Evolutionary conservation across 2,888 invertebrate species (phyloP).

Genomic region (Entomobrya proxima): DNA sequence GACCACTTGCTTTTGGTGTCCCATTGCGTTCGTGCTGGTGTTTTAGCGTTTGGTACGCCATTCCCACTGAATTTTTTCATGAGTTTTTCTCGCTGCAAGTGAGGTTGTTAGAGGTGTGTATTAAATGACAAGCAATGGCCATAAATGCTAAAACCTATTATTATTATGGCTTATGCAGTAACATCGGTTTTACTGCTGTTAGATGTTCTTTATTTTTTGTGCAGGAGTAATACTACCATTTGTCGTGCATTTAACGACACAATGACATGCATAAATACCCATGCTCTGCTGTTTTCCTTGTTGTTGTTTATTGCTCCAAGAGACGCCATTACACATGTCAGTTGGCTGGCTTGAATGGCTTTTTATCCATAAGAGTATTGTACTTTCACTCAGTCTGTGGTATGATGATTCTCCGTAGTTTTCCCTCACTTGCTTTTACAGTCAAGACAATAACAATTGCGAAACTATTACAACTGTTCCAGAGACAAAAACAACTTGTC

Average conservation of each 20-base stretch:
- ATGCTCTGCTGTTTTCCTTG: neutral
- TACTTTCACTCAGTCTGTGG: neutral
- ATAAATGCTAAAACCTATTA: slow-evolving; percentile 26
- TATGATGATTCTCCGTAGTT: neutral
- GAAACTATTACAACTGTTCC: neutral
- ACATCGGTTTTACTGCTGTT: neutral
- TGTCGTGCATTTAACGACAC: slow-evolving; percentile 18
- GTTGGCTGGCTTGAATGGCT: neutral
- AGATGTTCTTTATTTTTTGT: no score
- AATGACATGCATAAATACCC: neutral
- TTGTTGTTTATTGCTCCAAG: slow-evolving; percentile 5
- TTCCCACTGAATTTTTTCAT: no score
- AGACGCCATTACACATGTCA: neutral
- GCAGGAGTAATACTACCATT: neutral
- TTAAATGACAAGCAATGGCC: slow-evolving; percentile 12
- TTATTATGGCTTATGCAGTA: slow-evolving; percentile 14
- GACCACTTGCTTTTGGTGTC: no score
- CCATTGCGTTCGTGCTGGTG: no score
- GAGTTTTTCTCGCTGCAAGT: neutral
- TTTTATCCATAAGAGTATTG: neutral
- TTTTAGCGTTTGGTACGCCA: no score
- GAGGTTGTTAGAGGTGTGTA: neutral
- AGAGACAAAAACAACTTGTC: neutral
- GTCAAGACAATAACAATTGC: slow-evolving; percentile 1
- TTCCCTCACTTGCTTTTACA: neutral